Percentiles rank a stretch among this genome's conserved stretches.
Evolutionary conservation across 1,140 invertebrate genomes (phyloP).

Genomic region (Neodiprion fabricii): DNA sequence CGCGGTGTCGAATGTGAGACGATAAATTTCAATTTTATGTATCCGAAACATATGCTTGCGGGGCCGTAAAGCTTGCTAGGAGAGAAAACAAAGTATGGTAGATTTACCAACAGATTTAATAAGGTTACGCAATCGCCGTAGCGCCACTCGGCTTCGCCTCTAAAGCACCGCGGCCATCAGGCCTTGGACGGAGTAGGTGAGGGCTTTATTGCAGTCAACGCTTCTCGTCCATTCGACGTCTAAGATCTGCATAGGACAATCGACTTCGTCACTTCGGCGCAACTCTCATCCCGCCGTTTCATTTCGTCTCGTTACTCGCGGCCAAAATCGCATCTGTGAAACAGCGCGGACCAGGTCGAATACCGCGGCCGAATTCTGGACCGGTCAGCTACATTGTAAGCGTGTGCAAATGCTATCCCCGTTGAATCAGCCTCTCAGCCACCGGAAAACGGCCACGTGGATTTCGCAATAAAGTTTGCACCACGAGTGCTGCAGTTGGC

Average conservation of each 20-base stretch:
- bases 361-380: no score
- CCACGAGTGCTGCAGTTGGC: neutral
- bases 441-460: neutral
- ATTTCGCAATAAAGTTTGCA: neutral
- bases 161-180: neutral
- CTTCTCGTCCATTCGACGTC: neutral
- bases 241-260: neutral
- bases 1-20: neutral
- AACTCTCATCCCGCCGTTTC: neutral
- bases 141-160: neutral
- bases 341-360: neutral
- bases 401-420: neutral
- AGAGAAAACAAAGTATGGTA: conserved; percentile 1
- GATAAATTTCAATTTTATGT: neutral
- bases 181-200: neutral
- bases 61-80: neutral
- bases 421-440: neutral
- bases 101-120: conserved; percentile 5
- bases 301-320: neutral
- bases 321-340: neutral
- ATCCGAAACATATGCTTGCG: neutral
- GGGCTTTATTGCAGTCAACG: neutral
- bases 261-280: neutral
- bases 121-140: neutral
- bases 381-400: neutral